These are phyloP conservation scores for Alouatta palliata DNA, from an alignment of 2,113 vertebrate genomes.

Conservation along the genomic window DNA sequence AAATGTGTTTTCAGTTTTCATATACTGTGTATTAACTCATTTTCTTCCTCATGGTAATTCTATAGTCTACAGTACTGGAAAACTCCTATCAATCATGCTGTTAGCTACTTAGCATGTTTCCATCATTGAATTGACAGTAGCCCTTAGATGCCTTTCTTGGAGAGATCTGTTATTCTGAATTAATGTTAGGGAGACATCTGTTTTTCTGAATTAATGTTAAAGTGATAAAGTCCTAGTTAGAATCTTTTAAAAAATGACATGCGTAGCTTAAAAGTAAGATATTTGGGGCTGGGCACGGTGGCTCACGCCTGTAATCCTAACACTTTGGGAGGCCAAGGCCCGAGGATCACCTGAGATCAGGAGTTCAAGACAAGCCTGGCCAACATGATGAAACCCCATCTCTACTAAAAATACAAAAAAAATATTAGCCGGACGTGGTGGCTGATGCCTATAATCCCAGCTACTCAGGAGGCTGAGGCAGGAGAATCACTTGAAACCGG, in stretches of 20 bases:
- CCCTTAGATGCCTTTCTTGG: not conserved
- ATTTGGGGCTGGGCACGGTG: not conserved
- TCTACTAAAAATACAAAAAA: too few relatives aligned
- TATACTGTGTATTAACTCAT: constrained; percentile 4
- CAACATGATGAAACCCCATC: too few relatives aligned
- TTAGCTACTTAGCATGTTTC: constrained; percentile 16
- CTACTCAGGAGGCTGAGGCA: too few relatives aligned
- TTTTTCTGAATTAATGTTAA: not conserved
- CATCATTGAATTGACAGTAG: not conserved
- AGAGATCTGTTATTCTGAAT: constrained; percentile 2
- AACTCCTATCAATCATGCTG: not conserved
- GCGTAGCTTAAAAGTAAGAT: not conserved
- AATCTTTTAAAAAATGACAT: not conserved
- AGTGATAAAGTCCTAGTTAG: not conserved
- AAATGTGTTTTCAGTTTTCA: not conserved
- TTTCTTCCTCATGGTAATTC: constrained; percentile 2
- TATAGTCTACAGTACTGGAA: not conserved
- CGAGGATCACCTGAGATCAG: too few relatives aligned
- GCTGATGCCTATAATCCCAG: too few relatives aligned
- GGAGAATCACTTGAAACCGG: too few relatives aligned
- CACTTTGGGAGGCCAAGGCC: too few relatives aligned
- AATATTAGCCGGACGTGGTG: too few relatives aligned
- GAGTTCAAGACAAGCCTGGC: too few relatives aligned
- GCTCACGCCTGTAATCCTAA: too few relatives aligned
- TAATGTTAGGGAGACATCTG: not conserved